Conservation (phyloP, 2,888 invertebrate species). For the Odontocerum albicorne region DNA sequence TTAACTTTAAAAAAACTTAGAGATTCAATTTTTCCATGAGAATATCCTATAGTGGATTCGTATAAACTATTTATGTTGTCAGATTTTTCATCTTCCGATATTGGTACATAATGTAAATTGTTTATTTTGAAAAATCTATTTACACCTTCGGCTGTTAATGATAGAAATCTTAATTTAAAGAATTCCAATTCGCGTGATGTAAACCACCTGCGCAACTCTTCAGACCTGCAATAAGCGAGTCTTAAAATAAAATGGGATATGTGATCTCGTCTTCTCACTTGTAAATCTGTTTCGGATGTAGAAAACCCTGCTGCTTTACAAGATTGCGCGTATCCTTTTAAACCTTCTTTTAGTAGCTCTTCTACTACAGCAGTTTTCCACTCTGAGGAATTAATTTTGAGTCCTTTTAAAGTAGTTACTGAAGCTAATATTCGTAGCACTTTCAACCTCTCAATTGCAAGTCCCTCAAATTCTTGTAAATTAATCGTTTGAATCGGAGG, state of each 20-base stretch:
- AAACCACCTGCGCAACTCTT: slow-evolving; percentile 88
- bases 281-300: slow-evolving; percentile 62
- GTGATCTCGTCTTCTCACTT: slow-evolving; percentile 76
- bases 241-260: slow-evolving; percentile 92
- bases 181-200: slow-evolving; percentile 85
- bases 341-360: slow-evolving; percentile 68
- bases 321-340: slow-evolving; percentile 65
- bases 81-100: slow-evolving; percentile 68
- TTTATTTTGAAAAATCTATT: slow-evolving; percentile 68
- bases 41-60: slow-evolving; percentile 59
- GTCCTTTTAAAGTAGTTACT: slow-evolving; percentile 64
- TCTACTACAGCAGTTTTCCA: slow-evolving; percentile 65
- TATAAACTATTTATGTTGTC: slow-evolving; percentile 61
- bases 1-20: slow-evolving; percentile 80
- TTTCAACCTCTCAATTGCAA: slow-evolving; percentile 81
- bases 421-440: slow-evolving; percentile 77
- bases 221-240: slow-evolving; percentile 86
- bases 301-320: slow-evolving; percentile 59
- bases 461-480: slow-evolving; percentile 83
- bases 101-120: slow-evolving; percentile 66
- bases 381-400: slow-evolving; percentile 65
- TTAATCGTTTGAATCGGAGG: slow-evolving; percentile 75
- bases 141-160: slow-evolving; percentile 63
- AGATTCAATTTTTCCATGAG: slow-evolving; percentile 60
- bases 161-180: slow-evolving; percentile 78